These are phyloP conservation scores for Ypsolopha sequella DNA, from an alignment of 2,888 invertebrate genomes.

Conservation along the genomic window DNA sequence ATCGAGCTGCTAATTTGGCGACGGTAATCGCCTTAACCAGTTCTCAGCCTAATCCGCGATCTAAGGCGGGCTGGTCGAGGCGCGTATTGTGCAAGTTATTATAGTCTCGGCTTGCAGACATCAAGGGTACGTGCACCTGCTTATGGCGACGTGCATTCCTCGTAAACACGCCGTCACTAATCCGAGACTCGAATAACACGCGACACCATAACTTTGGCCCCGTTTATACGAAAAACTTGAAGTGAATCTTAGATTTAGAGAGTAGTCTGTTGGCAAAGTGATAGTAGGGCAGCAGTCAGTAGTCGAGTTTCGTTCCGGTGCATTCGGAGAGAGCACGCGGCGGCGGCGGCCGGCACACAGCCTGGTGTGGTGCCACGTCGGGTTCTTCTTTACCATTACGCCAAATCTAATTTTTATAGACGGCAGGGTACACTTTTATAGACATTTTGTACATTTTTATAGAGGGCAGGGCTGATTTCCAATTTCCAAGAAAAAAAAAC, in stretches of 20 bases:
- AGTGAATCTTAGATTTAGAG: slow-evolving; percentile 29
- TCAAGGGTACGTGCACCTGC: neutral
- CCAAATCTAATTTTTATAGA: neutral
- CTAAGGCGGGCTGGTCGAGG: neutral
- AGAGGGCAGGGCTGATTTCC: no score
- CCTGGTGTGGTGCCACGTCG: neutral
- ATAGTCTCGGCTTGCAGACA: slow-evolving; percentile 1
- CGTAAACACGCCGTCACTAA: neutral
- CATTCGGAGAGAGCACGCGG: slow-evolving; percentile 32
- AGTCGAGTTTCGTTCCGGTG: slow-evolving; percentile 42
- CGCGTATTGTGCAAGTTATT: slow-evolving; percentile 3
- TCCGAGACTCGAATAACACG: neutral
- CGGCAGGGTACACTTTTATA: slow-evolving; percentile 8
- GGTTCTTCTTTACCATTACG: neutral
- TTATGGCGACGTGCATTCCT: neutral
- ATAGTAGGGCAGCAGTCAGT: slow-evolving; percentile 55
- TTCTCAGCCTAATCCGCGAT: neutral
- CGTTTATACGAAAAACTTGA: slow-evolving; percentile 15
- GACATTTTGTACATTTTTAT: no score
- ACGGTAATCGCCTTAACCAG: no score
- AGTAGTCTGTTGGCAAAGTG: slow-evolving; percentile 40
- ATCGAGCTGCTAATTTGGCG: no score
- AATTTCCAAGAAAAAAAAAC: no score
- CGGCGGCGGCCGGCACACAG: neutral
- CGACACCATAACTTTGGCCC: slow-evolving; percentile 3